Conservation (phyloP, 2,888 invertebrate genomes). For the Ernsta delagoae region DNA sequence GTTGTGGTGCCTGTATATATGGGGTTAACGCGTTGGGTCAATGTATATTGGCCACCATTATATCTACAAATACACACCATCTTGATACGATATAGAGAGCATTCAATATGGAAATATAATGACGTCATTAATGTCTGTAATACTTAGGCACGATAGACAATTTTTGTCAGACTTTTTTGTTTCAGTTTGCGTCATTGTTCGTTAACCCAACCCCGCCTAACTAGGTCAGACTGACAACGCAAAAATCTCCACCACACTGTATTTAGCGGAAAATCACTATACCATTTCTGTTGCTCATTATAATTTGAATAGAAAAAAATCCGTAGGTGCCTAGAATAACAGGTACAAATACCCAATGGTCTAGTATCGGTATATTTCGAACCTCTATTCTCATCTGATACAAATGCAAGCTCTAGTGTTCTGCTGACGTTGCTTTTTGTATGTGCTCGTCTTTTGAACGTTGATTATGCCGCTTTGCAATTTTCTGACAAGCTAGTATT, state of each 20-base stretch:
- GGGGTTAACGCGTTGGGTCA: too few species aligned
- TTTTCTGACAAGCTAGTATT: slow-evolving; percentile 32
- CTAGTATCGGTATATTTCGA: slow-evolving; percentile 13
- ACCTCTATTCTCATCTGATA: slow-evolving; percentile 12
- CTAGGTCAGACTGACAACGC: background rate
- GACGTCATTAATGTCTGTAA: background rate
- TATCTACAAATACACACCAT: too few species aligned
- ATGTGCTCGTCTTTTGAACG: slow-evolving; percentile 29
- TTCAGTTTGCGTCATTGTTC: background rate
- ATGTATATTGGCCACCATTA: too few species aligned
- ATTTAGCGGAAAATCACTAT: background rate
- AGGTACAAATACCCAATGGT: background rate
- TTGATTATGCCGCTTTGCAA: slow-evolving; percentile 37
- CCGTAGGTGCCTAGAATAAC: background rate
- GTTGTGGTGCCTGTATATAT: background rate
- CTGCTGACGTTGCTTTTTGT: slow-evolving; percentile 14
- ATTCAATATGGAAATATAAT: too few species aligned
- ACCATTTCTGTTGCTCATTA: background rate
- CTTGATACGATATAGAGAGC: too few species aligned
- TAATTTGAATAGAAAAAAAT: background rate
- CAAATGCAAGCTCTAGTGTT: slow-evolving; percentile 10
- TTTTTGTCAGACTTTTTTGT: background rate
- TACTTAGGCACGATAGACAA: background rate
- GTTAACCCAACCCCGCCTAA: background rate
- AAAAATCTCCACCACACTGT: background rate